Conservation (phyloP, 2,113 vertebrate species). For the Pelobates fuscus region DNA sequence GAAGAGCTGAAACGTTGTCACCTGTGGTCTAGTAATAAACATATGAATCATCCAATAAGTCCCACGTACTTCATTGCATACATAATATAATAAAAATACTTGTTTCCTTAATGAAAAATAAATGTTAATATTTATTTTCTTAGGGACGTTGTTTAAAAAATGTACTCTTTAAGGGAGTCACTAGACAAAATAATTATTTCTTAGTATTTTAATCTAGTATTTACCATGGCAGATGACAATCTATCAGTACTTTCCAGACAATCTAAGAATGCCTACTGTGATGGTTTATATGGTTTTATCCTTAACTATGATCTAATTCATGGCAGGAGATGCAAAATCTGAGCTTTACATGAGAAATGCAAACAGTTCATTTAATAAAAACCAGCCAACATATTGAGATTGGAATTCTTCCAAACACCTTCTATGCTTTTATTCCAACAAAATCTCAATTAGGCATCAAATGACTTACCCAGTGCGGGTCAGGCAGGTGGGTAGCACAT, state of each 20-base stretch:
- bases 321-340: conserved; percentile 44
- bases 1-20: too few species aligned
- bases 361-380: conserved; percentile 51
- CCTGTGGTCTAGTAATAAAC: too few species aligned
- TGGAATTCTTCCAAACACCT: conserved; percentile 43
- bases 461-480: not conserved
- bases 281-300: not conserved
- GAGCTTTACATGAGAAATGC: conserved; percentile 49
- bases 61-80: too few species aligned
- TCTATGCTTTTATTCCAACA: conserved; percentile 41
- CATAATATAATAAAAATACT: too few species aligned
- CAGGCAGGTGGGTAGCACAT: not conserved
- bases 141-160: too few species aligned
- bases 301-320: conserved; percentile 41
- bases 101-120: too few species aligned
- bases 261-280: not conserved
- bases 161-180: too few species aligned
- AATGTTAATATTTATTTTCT: too few species aligned
- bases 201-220: too few species aligned
- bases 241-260: conserved; percentile 1
- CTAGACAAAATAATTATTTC: too few species aligned
- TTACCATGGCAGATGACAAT: not conserved
- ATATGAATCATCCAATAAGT: too few species aligned
- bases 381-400: conserved; percentile 47
- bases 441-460: conserved; percentile 31